Conservation (phyloP, 2,797 vertebrate genomes). For the Cyclopterus lumpus region DNA sequence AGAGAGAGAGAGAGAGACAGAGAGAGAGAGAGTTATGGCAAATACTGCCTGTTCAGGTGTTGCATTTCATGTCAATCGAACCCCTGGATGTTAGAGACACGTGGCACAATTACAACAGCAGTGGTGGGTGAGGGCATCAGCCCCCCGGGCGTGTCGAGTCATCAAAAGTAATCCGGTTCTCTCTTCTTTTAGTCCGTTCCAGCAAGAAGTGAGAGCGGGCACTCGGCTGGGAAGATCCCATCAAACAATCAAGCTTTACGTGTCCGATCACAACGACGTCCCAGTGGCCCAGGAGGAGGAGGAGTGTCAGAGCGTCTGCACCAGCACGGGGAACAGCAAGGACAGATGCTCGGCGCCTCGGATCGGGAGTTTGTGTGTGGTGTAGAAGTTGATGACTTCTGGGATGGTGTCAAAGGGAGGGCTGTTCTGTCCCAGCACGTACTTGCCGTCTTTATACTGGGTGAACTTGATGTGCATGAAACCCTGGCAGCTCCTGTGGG, state of each 20-base stretch:
- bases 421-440: conserved; percentile 91
- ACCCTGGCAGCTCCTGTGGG: conserved; percentile 91
- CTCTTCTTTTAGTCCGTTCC: conserved; percentile 6
- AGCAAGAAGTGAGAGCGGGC: conserved; percentile 5
- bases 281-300: conserved; percentile 21
- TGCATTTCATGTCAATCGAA: conserved; percentile 63
- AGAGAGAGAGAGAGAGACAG: too few relatives aligned
- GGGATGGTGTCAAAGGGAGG: conserved; percentile 90
- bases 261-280: conserved; percentile 42
- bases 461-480: conserved; percentile 96
- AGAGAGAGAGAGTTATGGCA: conserved; percentile 36
- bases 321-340: conserved; percentile 89
- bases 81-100: conserved; percentile 41
- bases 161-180: conserved; percentile 11
- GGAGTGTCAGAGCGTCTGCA: conserved; percentile 82
- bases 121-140: conserved; percentile 25
- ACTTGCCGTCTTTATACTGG: conserved; percentile 86
- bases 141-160: conserved; percentile 28
- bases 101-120: conserved; percentile 61
- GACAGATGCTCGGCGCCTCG: conserved; percentile 91
- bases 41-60: conserved; percentile 56
- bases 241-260: conserved; percentile 64
- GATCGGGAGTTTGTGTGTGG: conserved; percentile 89
- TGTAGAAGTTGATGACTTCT: conserved; percentile 90
- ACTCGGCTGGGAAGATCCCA: conserved; percentile 22